Percentiles rank a stretch among this genome's conserved stretches.
Evolutionary conservation across 2,797 vertebrate genomes (phyloP).

Genomic region (Discoglossus pictus): DNA sequence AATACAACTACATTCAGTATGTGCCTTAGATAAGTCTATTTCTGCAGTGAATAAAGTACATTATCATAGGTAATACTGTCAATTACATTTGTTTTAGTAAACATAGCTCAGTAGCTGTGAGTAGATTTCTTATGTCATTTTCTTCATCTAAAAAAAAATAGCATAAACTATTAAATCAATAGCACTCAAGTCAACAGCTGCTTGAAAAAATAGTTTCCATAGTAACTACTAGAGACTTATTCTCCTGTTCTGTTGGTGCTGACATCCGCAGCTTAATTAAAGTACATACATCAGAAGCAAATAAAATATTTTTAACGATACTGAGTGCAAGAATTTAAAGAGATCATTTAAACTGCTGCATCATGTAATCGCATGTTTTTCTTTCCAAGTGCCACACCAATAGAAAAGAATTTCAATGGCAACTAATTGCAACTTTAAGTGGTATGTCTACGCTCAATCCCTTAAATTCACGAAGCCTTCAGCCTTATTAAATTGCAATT

Average conservation of each 20-base stretch:
- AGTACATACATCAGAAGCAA: slow-evolving; percentile 52
- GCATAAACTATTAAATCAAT: slow-evolving; percentile 62
- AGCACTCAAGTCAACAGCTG: slow-evolving; percentile 58
- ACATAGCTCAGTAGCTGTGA: slow-evolving; percentile 13
- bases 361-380: slow-evolving; percentile 44
- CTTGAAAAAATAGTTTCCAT: slow-evolving; percentile 75
- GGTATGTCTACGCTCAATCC: too few relatives aligned
- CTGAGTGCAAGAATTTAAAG: slow-evolving; percentile 34
- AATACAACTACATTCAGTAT: too few relatives aligned
- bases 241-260: slow-evolving; percentile 65
- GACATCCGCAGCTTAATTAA: slow-evolving; percentile 68
- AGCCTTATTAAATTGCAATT: too few relatives aligned
- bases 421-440: too few relatives aligned
- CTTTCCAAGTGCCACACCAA: slow-evolving; percentile 10
- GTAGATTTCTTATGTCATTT: slow-evolving; percentile 17
- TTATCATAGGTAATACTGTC: slow-evolving; percentile 16
- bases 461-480: too few relatives aligned
- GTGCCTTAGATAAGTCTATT: too few relatives aligned
- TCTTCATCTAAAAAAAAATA: slow-evolving; percentile 63
- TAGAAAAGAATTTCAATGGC: too few relatives aligned
- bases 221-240: slow-evolving; percentile 75
- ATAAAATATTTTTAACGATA: slow-evolving; percentile 51
- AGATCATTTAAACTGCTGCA: slow-evolving; percentile 41
- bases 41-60: not conserved
- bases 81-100: slow-evolving; percentile 6